phyloP scores from a whole-genome alignment of 2,888 invertebrate species.

The Elmis aenea region DNA sequence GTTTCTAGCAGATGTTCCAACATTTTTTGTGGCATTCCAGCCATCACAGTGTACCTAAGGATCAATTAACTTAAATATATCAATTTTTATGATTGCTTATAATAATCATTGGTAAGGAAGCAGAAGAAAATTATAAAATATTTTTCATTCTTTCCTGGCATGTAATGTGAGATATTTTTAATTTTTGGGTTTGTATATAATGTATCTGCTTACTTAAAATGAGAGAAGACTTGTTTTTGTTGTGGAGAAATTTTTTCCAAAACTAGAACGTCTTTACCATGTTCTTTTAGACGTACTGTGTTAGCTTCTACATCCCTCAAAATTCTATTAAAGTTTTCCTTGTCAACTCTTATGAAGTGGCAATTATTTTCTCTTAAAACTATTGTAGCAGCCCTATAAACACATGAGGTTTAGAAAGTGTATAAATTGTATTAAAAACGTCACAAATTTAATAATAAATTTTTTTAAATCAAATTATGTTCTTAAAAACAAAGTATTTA shows the following conservation, averaged over 20 bases:
- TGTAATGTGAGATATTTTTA: too few species aligned
- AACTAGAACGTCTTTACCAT: conserved; percentile 76
- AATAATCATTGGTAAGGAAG: too few species aligned
- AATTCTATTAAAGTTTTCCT: conserved; percentile 79
- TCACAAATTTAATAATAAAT: background rate
- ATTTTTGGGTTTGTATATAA: too few species aligned
- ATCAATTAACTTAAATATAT: conserved; percentile 3
- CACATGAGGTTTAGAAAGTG: conserved; percentile 1
- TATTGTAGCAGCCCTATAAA: conserved; percentile 71
- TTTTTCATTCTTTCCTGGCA: background rate
- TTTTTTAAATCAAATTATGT: too few species aligned
- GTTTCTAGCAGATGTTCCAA: conserved; percentile 80
- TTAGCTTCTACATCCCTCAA: conserved; percentile 82
- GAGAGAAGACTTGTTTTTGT: conserved; percentile 50
- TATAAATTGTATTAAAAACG: background rate
- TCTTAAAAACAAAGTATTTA: too few species aligned
- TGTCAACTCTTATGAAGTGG: conserved; percentile 77
- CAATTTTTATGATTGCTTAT: too few species aligned
- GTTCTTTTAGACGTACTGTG: conserved; percentile 77
- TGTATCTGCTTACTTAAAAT: conserved; percentile 70
- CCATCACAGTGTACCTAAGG: conserved; percentile 77
- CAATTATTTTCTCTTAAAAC: conserved; percentile 76
- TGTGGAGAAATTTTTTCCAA: conserved; percentile 65
- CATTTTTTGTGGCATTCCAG: conserved; percentile 82
- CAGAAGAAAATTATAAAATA: background rate